Conservation (phyloP, 2,888 invertebrate genomes). For the Panzeria rudis region DNA sequence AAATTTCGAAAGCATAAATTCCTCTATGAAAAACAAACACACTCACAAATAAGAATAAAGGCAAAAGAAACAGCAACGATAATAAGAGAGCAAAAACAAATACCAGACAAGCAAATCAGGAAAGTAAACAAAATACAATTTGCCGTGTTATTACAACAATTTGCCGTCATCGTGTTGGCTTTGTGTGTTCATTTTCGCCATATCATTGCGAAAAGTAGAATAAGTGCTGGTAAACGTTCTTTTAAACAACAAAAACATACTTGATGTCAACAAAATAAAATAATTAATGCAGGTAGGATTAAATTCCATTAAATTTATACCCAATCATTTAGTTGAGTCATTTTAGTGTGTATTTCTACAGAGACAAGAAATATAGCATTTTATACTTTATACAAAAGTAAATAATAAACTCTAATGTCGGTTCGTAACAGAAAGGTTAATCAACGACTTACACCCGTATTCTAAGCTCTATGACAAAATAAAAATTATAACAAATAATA, state of each 20-base stretch:
- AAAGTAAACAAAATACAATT: constrained; percentile 67
- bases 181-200: constrained; percentile 13
- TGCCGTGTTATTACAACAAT: constrained; percentile 28
- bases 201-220: not conserved
- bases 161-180: constrained; percentile 23
- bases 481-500: too few relatives aligned
- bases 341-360: not conserved
- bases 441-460: too few relatives aligned
- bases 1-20: constrained; percentile 40
- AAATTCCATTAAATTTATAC: not conserved
- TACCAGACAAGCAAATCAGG: constrained; percentile 44
- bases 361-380: not conserved
- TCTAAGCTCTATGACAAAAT: too few relatives aligned
- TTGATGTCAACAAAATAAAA: constrained; percentile 6
- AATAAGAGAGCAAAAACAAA: constrained; percentile 33
- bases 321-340: not conserved
- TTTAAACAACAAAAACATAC: not conserved
- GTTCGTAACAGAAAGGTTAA: too few relatives aligned
- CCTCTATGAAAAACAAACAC: constrained; percentile 29
- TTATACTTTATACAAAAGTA: not conserved
- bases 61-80: not conserved
- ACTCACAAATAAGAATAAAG: constrained; percentile 14
- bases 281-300: not conserved
- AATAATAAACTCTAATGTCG: not conserved
- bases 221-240: constrained; percentile 49